These are phyloP conservation scores for Eudorcas thomsonii DNA, from an alignment of 2,113 vertebrate genomes.

Conservation along the genomic window DNA sequence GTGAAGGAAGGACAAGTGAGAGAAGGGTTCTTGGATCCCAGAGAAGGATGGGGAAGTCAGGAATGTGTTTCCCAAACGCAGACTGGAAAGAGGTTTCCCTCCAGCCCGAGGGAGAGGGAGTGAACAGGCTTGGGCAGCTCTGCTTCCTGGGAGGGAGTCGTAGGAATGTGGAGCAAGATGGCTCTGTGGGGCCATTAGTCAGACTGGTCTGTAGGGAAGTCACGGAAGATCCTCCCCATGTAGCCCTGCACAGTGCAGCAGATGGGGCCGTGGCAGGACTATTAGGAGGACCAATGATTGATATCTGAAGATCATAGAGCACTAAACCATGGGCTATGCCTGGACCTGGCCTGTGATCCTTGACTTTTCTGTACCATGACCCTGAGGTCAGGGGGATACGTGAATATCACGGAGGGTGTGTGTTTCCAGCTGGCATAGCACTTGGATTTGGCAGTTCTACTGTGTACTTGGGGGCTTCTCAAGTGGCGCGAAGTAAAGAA, in stretches of 20 bases:
- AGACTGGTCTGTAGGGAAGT: background rate
- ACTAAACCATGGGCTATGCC: background rate
- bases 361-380: background rate
- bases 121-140: background rate
- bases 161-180: background rate
- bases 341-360: background rate
- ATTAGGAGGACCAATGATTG: background rate
- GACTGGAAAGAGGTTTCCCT: background rate
- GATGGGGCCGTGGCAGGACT: background rate
- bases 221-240: background rate
- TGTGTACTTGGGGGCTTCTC: background rate
- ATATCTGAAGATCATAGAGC: background rate
- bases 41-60: background rate
- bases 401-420: background rate
- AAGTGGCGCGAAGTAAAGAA: background rate
- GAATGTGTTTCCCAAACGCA: background rate
- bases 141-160: background rate
- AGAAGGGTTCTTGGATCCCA: background rate
- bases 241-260: background rate
- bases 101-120: background rate
- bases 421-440: background rate
- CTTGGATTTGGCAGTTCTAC: background rate
- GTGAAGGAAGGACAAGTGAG: background rate
- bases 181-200: background rate
- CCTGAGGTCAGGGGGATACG: background rate